Evolutionary conservation across 2,797 vertebrate genomes (phyloP), one percentile per base, ranked within the genome.

Genomic region (Glyptemys insculpta): DNA sequence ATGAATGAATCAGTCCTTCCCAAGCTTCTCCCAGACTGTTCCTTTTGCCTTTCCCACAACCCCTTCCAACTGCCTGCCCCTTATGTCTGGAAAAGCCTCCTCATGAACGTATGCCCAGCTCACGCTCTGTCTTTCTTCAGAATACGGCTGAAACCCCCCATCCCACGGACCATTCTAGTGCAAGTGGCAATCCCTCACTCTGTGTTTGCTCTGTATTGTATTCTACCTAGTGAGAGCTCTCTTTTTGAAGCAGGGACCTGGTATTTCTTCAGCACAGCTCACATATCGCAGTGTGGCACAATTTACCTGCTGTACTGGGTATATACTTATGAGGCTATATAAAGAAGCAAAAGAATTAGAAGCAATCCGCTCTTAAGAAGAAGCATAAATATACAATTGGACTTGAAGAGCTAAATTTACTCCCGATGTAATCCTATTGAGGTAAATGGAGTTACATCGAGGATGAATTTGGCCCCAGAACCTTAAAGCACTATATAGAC

Each of bases 381-480:
- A 41, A 93, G 50, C 37, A 50, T 85, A 87, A 79, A 87, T 1
- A 5, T 78, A 91, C 95, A 86, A 82, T 47, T 89, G 81, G 47
- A 88, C 21, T 72, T 91, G 81, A 92, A 93, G 76, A 94, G 25
- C 50, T 57, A 91, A 95, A 86, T 83, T 41, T 31, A 89, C 6
- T 91, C 12, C 0, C 62, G 27, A n/a, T 85, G 89, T 88, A 96
- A 94, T 81, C 93, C 88, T 92, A 56, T n/a, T 90, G 79, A 93
- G 79, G 76, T 41, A 86, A 86, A 44, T 62, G 31, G 76, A 72
- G 11, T 12, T 72, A 72, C n/a, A 37, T 16, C n/a, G 37, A 68
- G 41, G 81, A 90, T 84, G 95, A 96, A 95, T 92, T 96, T 91
- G 57, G 56, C 83, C 52, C 62, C 27, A 72, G 83, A 94, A 91